phyloP scores from a whole-genome alignment of 2,797 vertebrate genomes.

The Orientallactaga sibirica region DNA sequence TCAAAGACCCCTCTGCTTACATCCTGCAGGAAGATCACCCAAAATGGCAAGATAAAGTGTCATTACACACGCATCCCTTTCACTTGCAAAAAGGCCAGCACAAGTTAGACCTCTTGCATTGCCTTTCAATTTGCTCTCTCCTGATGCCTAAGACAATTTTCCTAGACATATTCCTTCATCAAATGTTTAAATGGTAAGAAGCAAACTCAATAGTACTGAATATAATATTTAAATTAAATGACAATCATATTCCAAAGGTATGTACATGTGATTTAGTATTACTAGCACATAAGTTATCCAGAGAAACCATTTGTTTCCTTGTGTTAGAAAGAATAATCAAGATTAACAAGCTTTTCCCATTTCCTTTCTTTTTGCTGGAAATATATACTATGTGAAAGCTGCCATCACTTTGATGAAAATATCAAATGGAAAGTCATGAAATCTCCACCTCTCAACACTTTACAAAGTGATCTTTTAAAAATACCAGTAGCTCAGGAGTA shows the following conservation, averaged over 20 bases:
- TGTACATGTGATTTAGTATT: neutral
- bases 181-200: constrained; percentile 16
- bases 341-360: neutral
- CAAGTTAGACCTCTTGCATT: neutral
- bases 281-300: constrained; percentile 23
- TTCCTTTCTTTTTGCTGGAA: constrained; percentile 43
- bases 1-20: constrained; percentile 13
- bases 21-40: constrained; percentile 64
- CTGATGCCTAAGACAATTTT: neutral
- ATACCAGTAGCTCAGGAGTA: constrained; percentile 3
- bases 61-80: neutral
- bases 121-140: neutral
- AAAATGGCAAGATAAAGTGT: constrained; percentile 33
- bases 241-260: constrained; percentile 6
- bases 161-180: constrained; percentile 20
- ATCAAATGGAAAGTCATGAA: constrained; percentile 35
- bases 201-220: neutral
- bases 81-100: neutral
- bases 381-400: constrained; percentile 9
- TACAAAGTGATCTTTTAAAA: constrained; percentile 27
- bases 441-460: constrained; percentile 19
- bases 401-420: neutral
- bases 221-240: constrained; percentile 54
- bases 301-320: constrained; percentile 27
- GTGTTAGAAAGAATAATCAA: constrained; percentile 31